Percentiles rank a stretch among this genome's conserved stretches.
Evolutionary conservation across 2,888 invertebrate species (phyloP).

Genomic region (Dryocosmus kuriphilus): DNA sequence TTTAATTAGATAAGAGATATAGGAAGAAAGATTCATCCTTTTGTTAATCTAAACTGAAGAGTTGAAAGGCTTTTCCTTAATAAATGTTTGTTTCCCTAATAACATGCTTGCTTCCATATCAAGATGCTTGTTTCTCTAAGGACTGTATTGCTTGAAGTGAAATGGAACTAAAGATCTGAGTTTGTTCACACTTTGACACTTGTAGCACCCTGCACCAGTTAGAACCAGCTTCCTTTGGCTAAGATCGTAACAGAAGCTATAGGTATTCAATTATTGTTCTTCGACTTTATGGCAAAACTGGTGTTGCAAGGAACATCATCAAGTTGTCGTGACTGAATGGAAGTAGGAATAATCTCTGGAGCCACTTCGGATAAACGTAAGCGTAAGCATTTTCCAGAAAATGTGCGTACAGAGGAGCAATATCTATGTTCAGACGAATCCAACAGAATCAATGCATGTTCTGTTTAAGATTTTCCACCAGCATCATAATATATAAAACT

Average conservation of each 20-base stretch:
- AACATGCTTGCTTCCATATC: neutral
- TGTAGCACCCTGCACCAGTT: neutral
- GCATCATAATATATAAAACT: neutral
- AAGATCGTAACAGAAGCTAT: conserved; percentile 19
- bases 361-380: neutral
- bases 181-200: neutral
- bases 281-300: conserved; percentile 10
- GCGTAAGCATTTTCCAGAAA: neutral
- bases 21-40: too few relatives aligned
- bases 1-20: too few relatives aligned
- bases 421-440: conserved; percentile 16
- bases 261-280: conserved; percentile 28
- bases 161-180: neutral
- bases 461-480: neutral
- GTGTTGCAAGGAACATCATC: neutral
- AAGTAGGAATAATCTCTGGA: conserved; percentile 18
- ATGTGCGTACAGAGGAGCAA: neutral
- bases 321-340: conserved; percentile 7
- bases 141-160: neutral
- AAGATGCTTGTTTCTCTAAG: neutral
- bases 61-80: too few relatives aligned
- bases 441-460: neutral
- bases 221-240: neutral
- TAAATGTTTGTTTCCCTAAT: neutral
- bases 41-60: too few relatives aligned